Evolutionary conservation across 37 sponge, comb jelly and placozoan genomes (phyloP), one percentile per base, ranked within the genome.

Genomic region (Mnemiopsis leidyi): DNA sequence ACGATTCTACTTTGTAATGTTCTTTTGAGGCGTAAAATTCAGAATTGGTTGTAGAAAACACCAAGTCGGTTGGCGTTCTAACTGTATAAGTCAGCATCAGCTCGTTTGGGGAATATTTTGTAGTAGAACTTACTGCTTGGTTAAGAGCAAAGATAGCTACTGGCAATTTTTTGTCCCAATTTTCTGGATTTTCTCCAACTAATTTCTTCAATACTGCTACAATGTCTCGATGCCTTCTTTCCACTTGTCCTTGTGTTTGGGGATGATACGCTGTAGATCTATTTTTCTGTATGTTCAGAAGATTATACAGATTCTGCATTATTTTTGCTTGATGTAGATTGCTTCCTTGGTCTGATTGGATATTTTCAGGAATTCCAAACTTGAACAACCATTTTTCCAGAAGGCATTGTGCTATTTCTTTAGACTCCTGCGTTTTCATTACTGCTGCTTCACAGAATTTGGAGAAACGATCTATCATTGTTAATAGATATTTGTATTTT

Each of bases 191-290:
- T 71, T 71, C 75, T 28, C 75, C 75, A 23, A 71, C 75, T 28
- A 71, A 71, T 71, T 71, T 71, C 20, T 71, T 71, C 3, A 71
- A 25, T 29, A 71, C 75, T 7, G 7, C n/a, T 28, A 71, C 75
- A 5, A 71, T 7, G 75, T 71, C 75, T 71, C n/a, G 5, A 18
- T 71, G 75, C 5, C 75, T 13, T 71, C 75, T 71, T 71, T 71
- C 75, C 7, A 71, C n/a, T 13, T 5, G 9, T 28, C 75, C 75
- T 7, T 71, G 5, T n/a, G 30, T 28, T 25, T 71, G 21, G 3
- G 75, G 75, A 25, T 71, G 75, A 71, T 71, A 71, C 75, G 75
- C 75, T 25, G 75, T 71, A 23, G 75, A 23, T 29, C 75, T n/a
- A 13, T 23, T 25, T 28, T 71, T 71, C 5, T 71, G 25, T 3